A percentile compares a stretch with the other conserved stretches of the same genome.
phyloP scores from a whole-genome alignment of 2,797 vertebrate genomes.

The Ispidina picta region DNA sequence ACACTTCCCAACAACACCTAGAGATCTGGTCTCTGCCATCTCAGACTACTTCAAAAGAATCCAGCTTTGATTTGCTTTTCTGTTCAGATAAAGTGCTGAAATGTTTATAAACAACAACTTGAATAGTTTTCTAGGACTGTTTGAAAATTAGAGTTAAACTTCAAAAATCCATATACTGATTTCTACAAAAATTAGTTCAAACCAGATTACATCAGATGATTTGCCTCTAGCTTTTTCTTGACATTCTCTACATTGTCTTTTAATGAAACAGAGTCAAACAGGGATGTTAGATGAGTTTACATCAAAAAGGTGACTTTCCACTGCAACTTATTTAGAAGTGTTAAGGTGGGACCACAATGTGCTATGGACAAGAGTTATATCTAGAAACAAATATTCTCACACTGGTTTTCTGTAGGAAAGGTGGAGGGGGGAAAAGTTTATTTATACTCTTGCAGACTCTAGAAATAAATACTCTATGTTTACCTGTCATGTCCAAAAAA shows the following conservation, averaged over 20 bases:
- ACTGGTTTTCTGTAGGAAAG: neutral
- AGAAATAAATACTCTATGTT: neutral
- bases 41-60: neutral
- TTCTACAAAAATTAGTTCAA: neutral
- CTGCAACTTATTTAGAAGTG: neutral
- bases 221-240: neutral
- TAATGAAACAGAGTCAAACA: neutral
- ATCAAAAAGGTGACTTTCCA: neutral
- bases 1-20: neutral
- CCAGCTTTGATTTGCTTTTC: conserved; percentile 18
- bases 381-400: neutral
- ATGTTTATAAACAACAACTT: neutral
- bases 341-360: neutral
- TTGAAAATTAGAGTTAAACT: neutral
- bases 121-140: neutral
- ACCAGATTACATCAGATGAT: neutral
- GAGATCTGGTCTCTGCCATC: neutral
- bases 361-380: neutral
- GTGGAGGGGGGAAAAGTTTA: neutral
- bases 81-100: neutral
- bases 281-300: neutral
- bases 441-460: neutral
- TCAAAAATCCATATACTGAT: neutral
- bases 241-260: neutral
- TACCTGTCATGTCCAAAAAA: neutral